phyloP scores from a whole-genome alignment of 2,888 invertebrate genomes.

The Apamea anceps region DNA sequence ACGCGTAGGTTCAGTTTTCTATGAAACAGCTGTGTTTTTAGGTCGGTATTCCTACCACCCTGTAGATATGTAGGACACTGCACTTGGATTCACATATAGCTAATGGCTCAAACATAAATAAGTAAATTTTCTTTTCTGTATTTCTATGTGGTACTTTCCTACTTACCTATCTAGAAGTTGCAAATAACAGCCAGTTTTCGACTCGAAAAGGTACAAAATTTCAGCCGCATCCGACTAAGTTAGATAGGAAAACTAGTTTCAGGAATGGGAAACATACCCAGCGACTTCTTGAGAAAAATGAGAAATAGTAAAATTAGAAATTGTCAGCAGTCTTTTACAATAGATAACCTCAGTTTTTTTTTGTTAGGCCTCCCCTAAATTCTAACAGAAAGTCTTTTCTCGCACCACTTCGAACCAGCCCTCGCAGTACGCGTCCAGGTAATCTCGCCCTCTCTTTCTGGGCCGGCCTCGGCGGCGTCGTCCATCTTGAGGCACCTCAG shows the following conservation, averaged over 20 bases:
- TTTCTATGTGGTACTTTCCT: neutral
- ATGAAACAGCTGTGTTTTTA: too few relatives aligned
- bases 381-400: neutral
- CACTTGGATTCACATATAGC: too few relatives aligned
- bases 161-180: neutral
- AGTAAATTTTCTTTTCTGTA: too few relatives aligned
- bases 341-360: neutral
- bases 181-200: neutral
- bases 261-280: neutral
- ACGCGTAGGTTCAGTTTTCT: too few relatives aligned
- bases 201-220: neutral
- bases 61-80: too few relatives aligned
- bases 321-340: neutral
- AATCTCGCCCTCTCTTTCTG: neutral
- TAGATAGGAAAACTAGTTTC: neutral
- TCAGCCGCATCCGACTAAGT: neutral
- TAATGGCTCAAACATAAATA: too few relatives aligned
- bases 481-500: neutral
- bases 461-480: neutral
- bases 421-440: neutral
- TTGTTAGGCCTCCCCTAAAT: neutral
- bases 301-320: neutral
- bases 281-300: neutral
- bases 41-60: too few relatives aligned
- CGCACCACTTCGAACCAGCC: neutral